Evolutionary conservation across 2,113 vertebrate genomes (phyloP).

Genomic region (Erinaceus europaeus): DNA sequence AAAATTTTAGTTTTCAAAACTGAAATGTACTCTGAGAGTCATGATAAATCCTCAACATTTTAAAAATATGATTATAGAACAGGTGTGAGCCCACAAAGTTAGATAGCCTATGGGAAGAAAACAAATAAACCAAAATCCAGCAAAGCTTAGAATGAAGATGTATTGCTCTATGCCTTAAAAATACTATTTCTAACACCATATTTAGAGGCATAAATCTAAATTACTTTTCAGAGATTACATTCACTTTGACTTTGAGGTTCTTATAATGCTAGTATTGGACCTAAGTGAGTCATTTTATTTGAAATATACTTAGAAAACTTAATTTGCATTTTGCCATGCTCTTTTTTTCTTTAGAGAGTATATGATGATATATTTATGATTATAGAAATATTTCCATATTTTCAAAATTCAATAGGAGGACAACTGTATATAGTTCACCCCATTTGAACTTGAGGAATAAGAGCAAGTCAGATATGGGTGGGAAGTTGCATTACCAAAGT

Average conservation of each 20-base stretch:
- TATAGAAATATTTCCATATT: slow-evolving; percentile 32
- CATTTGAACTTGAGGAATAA: neutral
- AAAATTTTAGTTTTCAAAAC: neutral
- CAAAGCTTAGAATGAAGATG: neutral
- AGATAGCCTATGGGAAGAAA: neutral
- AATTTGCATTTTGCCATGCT: slow-evolving; percentile 24
- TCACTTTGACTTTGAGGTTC: slow-evolving; percentile 10
- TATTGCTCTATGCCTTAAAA: neutral
- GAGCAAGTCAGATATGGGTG: neutral
- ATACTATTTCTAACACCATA: neutral
- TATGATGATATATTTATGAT: neutral
- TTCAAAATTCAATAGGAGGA: slow-evolving; percentile 20
- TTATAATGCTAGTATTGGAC: neutral
- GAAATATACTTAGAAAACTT: neutral
- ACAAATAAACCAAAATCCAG: neutral
- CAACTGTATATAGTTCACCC: neutral
- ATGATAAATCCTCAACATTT: neutral
- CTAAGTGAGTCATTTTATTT: slow-evolving; percentile 19
- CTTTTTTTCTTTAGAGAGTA: slow-evolving; percentile 37
- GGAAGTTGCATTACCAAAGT: neutral
- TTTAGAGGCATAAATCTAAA: slow-evolving; percentile 30
- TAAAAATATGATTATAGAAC: neutral
- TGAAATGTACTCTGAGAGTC: neutral
- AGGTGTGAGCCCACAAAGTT: neutral
- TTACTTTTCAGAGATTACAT: slow-evolving; percentile 8